Percentiles rank a stretch among this genome's conserved stretches.
Conservation (phyloP, 1,140 invertebrate species). For the Triops longicaudatus region DNA sequence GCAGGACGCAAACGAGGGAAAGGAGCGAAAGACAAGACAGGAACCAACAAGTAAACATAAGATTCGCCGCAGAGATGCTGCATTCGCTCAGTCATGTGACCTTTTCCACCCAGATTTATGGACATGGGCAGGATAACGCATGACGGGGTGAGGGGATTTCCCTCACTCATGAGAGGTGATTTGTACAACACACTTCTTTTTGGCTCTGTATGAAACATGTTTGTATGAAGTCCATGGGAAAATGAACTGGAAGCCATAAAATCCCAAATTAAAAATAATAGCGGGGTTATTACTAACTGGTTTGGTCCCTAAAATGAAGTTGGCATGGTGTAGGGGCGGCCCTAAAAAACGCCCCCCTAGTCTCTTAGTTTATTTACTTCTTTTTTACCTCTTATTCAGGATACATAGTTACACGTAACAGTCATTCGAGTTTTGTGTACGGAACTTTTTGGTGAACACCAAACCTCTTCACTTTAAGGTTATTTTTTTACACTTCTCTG, state of each 20-base stretch:
- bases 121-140: background rate
- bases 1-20: background rate
- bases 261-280: background rate
- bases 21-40: background rate
- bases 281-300: slow-evolving; percentile 1
- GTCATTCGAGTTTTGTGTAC: no score
- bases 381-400: no score
- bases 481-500: no score
- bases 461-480: no score
- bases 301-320: background rate
- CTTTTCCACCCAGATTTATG: background rate
- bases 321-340: no score
- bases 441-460: no score
- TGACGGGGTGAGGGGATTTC: background rate
- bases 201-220: background rate
- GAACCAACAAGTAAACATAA: background rate
- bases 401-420: no score
- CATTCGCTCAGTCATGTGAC: slow-evolving; percentile 1
- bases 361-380: no score
- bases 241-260: background rate
- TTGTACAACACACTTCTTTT: background rate
- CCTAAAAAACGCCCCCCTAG: no score
- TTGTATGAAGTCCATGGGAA: background rate
- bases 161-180: background rate
- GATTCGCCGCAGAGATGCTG: slow-evolving; percentile 13